Conservation (phyloP, 2,113 vertebrate genomes). For the Oncorhynchus masou region DNA sequence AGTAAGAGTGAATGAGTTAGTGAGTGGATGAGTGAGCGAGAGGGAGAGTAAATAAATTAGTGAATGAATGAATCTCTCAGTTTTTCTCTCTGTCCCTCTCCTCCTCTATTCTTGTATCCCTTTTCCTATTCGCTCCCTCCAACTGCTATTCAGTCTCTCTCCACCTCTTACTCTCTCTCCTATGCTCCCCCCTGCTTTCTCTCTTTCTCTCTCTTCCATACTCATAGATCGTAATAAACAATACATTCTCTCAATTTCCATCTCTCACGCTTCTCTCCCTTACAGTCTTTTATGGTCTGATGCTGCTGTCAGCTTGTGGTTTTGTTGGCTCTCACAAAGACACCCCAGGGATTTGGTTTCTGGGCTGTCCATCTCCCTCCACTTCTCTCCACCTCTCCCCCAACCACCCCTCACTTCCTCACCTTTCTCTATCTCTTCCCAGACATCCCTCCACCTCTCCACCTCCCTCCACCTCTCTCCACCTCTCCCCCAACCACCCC, state of each 20-base stretch:
- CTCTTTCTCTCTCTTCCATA: background rate
- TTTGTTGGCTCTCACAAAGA: slow-evolving; percentile 1
- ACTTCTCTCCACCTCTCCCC: background rate
- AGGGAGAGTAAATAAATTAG: background rate
- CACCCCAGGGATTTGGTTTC: slow-evolving; percentile 10
- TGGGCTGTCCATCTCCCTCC: background rate
- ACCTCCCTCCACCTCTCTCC: background rate
- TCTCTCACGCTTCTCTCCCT: slow-evolving; percentile 6
- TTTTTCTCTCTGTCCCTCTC: background rate
- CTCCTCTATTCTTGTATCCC: background rate
- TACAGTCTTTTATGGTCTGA: slow-evolving; percentile 1
- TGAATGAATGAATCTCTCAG: background rate
- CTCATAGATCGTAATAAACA: background rate
- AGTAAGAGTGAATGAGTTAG: background rate
- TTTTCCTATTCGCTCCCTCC: background rate
- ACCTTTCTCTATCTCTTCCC: too few relatives aligned
- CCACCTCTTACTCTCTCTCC: background rate
- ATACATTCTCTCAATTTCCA: background rate
- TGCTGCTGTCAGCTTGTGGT: slow-evolving; percentile 3
- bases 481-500: too few relatives aligned
- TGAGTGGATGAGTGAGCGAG: background rate
- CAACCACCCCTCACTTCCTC: background rate
- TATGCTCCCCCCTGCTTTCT: background rate
- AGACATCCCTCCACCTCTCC: background rate
- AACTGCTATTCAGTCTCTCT: slow-evolving; percentile 2